Conservation (phyloP, 1,140 invertebrate genomes). For the Centruroides vittatus region DNA sequence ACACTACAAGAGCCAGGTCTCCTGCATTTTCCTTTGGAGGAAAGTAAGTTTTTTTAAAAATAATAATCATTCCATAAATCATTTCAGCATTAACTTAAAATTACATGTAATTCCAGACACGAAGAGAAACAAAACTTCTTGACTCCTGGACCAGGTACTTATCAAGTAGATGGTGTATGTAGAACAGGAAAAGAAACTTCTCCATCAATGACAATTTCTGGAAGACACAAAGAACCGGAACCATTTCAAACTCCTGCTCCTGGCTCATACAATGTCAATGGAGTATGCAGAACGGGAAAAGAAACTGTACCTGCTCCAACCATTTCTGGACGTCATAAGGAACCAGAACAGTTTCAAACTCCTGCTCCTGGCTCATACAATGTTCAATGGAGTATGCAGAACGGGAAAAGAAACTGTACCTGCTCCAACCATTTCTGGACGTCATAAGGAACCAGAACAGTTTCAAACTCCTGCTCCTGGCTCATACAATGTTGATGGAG, state of each 20-base stretch:
- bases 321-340: slow-evolving; percentile 22
- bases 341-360: slow-evolving; percentile 50
- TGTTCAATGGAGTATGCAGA: slow-evolving; percentile 3
- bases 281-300: slow-evolving; percentile 61
- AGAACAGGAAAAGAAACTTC: slow-evolving; percentile 48
- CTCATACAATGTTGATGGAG: slow-evolving; percentile 69
- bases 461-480: slow-evolving; percentile 65
- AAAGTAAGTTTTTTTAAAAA: slow-evolving; percentile 12
- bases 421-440: slow-evolving; percentile 17
- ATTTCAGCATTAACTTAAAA: background rate
- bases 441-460: slow-evolving; percentile 35
- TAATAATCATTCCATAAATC: background rate
- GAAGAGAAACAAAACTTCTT: slow-evolving; percentile 35
- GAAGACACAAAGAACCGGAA: slow-evolving; percentile 36
- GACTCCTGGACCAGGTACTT: slow-evolving; percentile 73
- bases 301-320: slow-evolving; percentile 11
- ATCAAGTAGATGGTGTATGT: slow-evolving; percentile 66
- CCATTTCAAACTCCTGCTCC: slow-evolving; percentile 60
- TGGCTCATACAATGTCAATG: slow-evolving; percentile 72
- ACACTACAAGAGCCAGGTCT: slow-evolving; percentile 14
- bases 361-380: slow-evolving; percentile 68
- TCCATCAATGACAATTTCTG: slow-evolving; percentile 7
- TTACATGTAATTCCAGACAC: slow-evolving; percentile 27
- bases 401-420: background rate
- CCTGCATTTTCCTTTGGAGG: slow-evolving; percentile 17